Evolutionary conservation across 2,888 invertebrate genomes (phyloP), one percentile per base, ranked within the genome.

Genomic region (Rhagonycha lutea): DNA sequence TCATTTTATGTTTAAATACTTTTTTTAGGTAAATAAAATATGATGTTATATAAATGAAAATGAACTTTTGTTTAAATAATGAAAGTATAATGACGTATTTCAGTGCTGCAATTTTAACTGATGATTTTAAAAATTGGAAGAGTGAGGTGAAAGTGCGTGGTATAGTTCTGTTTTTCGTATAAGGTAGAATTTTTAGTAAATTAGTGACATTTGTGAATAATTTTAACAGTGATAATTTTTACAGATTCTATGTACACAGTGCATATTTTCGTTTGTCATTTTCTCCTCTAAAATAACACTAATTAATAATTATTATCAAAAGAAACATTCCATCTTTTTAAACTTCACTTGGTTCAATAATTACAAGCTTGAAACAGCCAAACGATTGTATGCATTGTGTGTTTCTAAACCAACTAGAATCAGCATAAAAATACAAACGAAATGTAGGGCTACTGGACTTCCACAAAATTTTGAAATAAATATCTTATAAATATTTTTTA

Each of bases 381-480:
- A 78, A 79, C 65, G 78, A 78, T 75, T 79, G 80, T 80, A 81
- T 82, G 80, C 81, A 82, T 79, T 78, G 79, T 78, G 71, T 61
- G 72, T 74, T 73, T 80, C 73, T 81, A 83, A 81, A 81, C 82
- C 83, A 86, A 83, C 83, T 86, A 86, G 86, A 84, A 83, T 82
- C 85, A 86, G 86, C 85, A 87, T 86, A 85, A 85, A 83, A 85
- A 84, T 85, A 75, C 85, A 84, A 79, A 80, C 82, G 85, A 86
- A 47, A 86, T 86, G 87, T 88, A 88, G 87, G 87, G 87, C 88
- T 87, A 87, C 86, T 87, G 88, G 87, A 88, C 87, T 88, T 88
- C 88, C 87, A 88, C 87, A 86, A 86, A 86, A 87, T 88, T 88
- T 87, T 86, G 86, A 87, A 86, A 88, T 88, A 88, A 88, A 88